phyloP scores from a whole-genome alignment of 2,888 invertebrate species.

The Campopleginae sp. region DNA sequence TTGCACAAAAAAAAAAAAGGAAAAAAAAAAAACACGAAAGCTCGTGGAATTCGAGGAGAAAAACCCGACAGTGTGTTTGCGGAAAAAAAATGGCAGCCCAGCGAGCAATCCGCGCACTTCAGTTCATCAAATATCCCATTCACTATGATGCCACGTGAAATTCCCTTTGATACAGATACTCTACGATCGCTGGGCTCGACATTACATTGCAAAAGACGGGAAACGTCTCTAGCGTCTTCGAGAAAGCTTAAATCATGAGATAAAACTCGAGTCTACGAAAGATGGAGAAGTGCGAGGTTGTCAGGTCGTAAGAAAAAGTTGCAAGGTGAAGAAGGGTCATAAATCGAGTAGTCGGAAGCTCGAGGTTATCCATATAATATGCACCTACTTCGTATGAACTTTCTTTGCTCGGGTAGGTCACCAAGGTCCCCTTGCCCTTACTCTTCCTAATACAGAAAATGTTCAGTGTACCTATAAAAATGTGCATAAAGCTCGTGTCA shows the following conservation, averaged over 20 bases:
- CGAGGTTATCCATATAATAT: conserved; percentile 16
- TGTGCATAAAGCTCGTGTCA: background rate
- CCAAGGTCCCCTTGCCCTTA: background rate
- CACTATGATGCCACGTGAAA: conserved; percentile 3
- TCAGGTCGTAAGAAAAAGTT: conserved; percentile 42
- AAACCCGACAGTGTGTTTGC: background rate
- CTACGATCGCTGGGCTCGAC: background rate
- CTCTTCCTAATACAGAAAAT: background rate
- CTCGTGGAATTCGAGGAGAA: background rate
- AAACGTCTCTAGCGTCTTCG: background rate
- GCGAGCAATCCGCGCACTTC: background rate
- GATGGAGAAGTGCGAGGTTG: conserved; percentile 40
- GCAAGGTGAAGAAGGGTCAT: conserved; percentile 40
- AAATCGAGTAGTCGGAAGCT: conserved; percentile 51
- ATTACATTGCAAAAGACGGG: background rate
- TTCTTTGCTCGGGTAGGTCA: conserved; percentile 12
- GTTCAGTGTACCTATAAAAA: conserved; percentile 4
- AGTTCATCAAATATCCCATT: conserved; percentile 22
- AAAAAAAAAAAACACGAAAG: background rate
- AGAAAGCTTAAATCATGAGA: conserved; percentile 15
- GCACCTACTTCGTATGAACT: conserved; percentile 32
- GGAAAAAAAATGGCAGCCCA: background rate
- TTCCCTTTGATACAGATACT: conserved; percentile 35
- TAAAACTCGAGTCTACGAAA: conserved; percentile 24
- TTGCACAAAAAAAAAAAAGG: background rate